These are phyloP conservation scores for Chauna torquata DNA, from an alignment of 2,113 vertebrate species.

Conservation along the genomic window DNA sequence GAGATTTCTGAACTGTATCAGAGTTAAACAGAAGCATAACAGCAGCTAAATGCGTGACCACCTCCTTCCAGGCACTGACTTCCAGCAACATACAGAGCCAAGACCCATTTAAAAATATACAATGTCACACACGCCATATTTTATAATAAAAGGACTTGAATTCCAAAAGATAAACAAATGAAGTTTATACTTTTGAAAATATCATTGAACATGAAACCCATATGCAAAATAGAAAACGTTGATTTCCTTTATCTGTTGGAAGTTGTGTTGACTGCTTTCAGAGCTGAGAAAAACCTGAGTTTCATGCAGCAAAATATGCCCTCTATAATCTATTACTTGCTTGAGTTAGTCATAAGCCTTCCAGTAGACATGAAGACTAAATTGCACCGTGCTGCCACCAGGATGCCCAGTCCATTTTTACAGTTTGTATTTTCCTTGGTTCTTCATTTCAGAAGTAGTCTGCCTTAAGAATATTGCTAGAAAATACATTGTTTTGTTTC, in stretches of 20 bases:
- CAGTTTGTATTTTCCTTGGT: background rate
- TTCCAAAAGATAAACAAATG: background rate
- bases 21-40: accelerated
- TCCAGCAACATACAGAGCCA: background rate
- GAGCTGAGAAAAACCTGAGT: background rate
- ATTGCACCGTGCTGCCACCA: background rate
- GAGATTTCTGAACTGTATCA: background rate
- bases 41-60: background rate
- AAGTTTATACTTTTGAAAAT: background rate
- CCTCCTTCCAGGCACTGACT: background rate
- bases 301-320: background rate
- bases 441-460: background rate
- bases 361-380: background rate
- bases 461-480: background rate
- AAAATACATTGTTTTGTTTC: background rate
- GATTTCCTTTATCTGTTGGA: background rate
- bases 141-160: background rate
- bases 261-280: background rate
- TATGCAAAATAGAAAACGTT: background rate
- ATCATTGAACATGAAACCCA: background rate
- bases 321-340: background rate
- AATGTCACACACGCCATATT: background rate
- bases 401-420: conserved; percentile 28
- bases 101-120: background rate
- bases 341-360: background rate